phyloP scores from a whole-genome alignment of 2,888 invertebrate species.

The Plagiodera versicolora region DNA sequence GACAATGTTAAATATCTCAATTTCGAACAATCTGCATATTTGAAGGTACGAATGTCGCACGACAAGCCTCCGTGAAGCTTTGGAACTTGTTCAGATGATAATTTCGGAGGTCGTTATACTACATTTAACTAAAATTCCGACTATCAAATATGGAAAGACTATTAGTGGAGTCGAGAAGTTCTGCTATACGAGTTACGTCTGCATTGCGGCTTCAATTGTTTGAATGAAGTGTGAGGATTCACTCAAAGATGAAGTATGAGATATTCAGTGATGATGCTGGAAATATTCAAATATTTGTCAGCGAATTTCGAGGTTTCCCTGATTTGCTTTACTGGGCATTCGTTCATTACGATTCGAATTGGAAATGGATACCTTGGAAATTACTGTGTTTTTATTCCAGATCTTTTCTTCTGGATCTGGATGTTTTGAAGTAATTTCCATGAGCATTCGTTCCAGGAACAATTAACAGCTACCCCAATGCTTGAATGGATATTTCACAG shows the following conservation, averaged over 20 bases:
- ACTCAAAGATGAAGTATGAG: background rate
- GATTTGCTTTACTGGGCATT: no score
- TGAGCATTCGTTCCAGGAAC: no score
- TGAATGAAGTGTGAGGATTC: background rate
- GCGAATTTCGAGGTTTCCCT: no score
- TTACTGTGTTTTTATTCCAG: no score
- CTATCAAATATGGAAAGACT: slow-evolving; percentile 31
- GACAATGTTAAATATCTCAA: background rate
- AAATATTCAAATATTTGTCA: no score
- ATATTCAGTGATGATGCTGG: background rate
- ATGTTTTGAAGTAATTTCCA: no score
- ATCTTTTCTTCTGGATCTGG: no score
- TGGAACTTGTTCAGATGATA: slow-evolving; percentile 30
- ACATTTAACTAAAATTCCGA: slow-evolving; percentile 32
- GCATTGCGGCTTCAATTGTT: slow-evolving; percentile 19
- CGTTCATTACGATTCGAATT: no score
- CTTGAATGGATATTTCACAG: no score
- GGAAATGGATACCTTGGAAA: no score
- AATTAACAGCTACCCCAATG: no score
- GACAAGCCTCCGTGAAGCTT: background rate
- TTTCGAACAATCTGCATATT: slow-evolving; percentile 12
- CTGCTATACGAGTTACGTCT: slow-evolving; percentile 21
- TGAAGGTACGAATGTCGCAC: background rate
- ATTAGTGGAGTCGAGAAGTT: slow-evolving; percentile 32
- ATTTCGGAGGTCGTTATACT: slow-evolving; percentile 30